Percentiles rank a stretch among this genome's conserved stretches.
phyloP scores from a whole-genome alignment of 2,888 invertebrate genomes.

The Macrophya alboannulata region DNA sequence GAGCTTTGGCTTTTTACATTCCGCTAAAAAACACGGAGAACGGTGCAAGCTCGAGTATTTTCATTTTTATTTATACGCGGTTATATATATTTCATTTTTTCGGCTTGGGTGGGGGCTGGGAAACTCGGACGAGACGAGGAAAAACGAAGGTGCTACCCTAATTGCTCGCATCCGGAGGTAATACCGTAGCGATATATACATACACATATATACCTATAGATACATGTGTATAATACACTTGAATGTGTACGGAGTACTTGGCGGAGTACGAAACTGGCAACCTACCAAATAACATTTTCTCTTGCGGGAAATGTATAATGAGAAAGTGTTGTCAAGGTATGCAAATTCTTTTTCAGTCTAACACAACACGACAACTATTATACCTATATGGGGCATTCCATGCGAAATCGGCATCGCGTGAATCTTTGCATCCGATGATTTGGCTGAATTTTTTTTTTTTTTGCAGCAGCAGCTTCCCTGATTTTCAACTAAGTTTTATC shows the following conservation, averaged over 20 bases:
- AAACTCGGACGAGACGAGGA: slow-evolving; percentile 43
- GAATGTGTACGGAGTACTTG: not conserved
- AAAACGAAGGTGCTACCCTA: slow-evolving; percentile 56
- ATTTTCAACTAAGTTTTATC: too few species aligned
- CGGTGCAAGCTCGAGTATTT: not conserved
- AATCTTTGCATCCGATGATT: too few species aligned
- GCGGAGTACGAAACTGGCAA: not conserved
- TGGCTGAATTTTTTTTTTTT: too few species aligned
- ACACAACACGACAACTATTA: not conserved
- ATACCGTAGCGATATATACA: not conserved
- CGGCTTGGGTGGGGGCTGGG: not conserved
- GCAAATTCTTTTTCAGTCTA: slow-evolving; percentile 34
- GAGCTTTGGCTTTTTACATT: slow-evolving; percentile 35
- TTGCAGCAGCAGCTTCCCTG: too few species aligned
- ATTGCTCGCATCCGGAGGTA: slow-evolving; percentile 54
- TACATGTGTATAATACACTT: not conserved
- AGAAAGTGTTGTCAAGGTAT: slow-evolving; percentile 50
- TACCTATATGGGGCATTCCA: not conserved
- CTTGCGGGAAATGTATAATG: slow-evolving; percentile 29
- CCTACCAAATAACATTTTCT: slow-evolving; percentile 43
- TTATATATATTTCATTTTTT: not conserved
- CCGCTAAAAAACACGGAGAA: slow-evolving; percentile 26
- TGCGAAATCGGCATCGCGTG: too few species aligned
- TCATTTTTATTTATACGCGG: not conserved
- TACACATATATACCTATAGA: not conserved